phyloP scores from a whole-genome alignment of 2,888 invertebrate genomes.

The Tachystola acroxantha region DNA sequence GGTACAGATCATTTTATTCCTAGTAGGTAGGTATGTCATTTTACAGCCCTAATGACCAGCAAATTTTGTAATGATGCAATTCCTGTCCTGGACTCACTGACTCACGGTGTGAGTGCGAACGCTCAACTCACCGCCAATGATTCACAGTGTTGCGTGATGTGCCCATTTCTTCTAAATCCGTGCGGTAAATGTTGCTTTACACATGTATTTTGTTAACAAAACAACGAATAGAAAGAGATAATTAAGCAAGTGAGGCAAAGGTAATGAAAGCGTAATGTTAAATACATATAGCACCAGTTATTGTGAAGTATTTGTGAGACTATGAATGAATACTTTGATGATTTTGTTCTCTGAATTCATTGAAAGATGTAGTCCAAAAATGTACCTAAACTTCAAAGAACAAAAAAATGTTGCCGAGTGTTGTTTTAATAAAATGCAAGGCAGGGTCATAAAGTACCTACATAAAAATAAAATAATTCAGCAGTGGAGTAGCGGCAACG shows the following conservation, averaged over 20 bases:
- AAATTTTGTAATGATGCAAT: conserved; percentile 10
- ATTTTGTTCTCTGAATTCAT: too few species aligned
- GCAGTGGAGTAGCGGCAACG: conserved; percentile 40
- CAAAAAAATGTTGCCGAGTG: too few species aligned
- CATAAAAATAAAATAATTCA: conserved; percentile 27
- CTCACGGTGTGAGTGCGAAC: conserved; percentile 29
- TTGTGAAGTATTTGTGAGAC: too few species aligned
- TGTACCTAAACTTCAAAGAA: not conserved
- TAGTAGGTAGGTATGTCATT: too few species aligned
- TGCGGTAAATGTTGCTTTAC: conserved; percentile 6
- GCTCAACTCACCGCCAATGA: conserved; percentile 27
- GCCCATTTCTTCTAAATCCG: conserved; percentile 44
- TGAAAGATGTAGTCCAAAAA: too few species aligned
- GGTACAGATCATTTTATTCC: too few species aligned
- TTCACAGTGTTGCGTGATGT: conserved; percentile 47
- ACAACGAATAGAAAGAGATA: too few species aligned
- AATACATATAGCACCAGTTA: too few species aligned
- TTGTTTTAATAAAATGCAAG: conserved; percentile 2
- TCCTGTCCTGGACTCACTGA: conserved; percentile 14
- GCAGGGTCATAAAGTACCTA: conserved; percentile 29
- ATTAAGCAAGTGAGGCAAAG: too few species aligned
- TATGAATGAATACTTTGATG: too few species aligned
- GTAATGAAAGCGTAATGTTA: too few species aligned
- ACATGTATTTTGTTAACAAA: too few species aligned
- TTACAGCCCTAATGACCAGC: not conserved